Base-by-base conservation (phyloP, 2,888 invertebrate species). In the Pollenia amentaria region DNA sequence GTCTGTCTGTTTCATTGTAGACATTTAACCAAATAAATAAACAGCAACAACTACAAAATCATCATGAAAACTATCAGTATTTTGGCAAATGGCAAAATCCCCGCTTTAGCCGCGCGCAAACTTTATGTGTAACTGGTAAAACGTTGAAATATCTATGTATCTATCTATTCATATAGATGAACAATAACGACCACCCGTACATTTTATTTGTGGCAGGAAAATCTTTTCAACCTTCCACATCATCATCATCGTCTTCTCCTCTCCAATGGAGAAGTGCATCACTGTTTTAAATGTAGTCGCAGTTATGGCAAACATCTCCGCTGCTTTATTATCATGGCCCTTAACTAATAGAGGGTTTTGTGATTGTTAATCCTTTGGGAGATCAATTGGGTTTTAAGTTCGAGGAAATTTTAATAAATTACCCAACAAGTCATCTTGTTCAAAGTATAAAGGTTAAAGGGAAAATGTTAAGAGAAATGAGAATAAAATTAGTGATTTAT, bases 11-110 rank as follows among this genome's bases (percentile, higher is more conserved):
- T 67, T 42, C 29, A 62, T 46, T 70, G 64, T 69, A 75, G 78
- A 72, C 76, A 65, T 87, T 87, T 84, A 87, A 84, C 87, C 80
- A 87, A 87, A 87, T 85, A 84, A 87, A 84, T 87, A 85, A 85
- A 85, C 79, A 87, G 75, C 81, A 84, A 87, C 80, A 84, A 73
- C 83, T 46, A 38, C 51, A 44, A 62, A 42, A 48, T 57, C 38
- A 67, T 67, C 62, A 78, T 46, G 78, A 75, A 86, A 86, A 86
- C 86, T 86, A 86, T 86, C 82, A 77, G 87, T 81, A 80, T 87
- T 87, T 87, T 81, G 87, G 87, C 87, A 87, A 82, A 83, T 60
- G 65, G 67, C 40, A 55, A 78, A 76, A 83, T 64, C 51, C 64
- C 76, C 80, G 76, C 65, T 84, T 67, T 65, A 84, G 78, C 57